Evolutionary conservation across 1,140 invertebrate genomes (phyloP).

Genomic region (Cotesia typhae): DNA sequence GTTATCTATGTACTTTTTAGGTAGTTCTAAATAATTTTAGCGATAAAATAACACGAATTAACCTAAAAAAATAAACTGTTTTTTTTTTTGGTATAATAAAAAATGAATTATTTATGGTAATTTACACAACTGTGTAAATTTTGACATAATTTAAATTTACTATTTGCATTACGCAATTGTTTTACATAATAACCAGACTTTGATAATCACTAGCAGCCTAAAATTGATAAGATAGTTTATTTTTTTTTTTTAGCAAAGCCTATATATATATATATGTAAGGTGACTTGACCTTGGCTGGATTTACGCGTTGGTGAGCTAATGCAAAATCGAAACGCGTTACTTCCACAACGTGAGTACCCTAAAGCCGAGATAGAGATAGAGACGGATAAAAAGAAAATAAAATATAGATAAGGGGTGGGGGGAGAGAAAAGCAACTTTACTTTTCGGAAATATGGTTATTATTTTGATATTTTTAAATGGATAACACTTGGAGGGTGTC

Average conservation of each 20-base stretch:
- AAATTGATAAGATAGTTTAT: neutral
- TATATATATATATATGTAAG: conserved; percentile 38
- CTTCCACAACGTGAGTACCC: conserved; percentile 65
- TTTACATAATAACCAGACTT: conserved; percentile 20
- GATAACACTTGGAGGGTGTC: conserved; percentile 1
- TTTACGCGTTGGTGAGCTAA: conserved; percentile 67
- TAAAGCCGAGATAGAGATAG: conserved; percentile 57
- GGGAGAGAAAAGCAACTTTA: conserved; percentile 35
- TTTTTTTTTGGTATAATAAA: too few relatives aligned
- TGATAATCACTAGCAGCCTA: neutral
- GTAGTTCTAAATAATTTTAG: conserved; percentile 4
- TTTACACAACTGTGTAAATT: neutral
- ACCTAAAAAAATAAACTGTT: neutral
- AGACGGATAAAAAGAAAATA: conserved; percentile 36
- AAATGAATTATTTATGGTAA: too few relatives aligned
- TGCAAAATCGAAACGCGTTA: conserved; percentile 68
- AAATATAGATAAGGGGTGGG: neutral
- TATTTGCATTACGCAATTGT: neutral
- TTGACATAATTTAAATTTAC: neutral
- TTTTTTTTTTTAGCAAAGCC: too few relatives aligned
- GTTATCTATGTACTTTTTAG: neutral
- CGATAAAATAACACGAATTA: neutral
- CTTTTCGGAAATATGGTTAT: neutral
- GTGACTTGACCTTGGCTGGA: conserved; percentile 67
- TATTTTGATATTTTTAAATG: neutral